phyloP scores from a whole-genome alignment of 1,140 invertebrate genomes.

The Cydia strobilella region DNA sequence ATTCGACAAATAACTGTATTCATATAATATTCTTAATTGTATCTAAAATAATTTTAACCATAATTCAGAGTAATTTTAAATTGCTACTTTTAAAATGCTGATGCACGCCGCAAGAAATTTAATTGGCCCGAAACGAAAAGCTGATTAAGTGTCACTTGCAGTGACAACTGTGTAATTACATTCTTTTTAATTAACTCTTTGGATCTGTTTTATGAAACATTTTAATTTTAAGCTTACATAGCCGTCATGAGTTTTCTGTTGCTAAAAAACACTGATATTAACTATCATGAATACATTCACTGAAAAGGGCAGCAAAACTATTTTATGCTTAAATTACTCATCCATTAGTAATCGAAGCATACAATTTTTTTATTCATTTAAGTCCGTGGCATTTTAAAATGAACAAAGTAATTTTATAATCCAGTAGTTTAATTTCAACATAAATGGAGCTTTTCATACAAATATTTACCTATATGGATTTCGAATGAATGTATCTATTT shows the following conservation, averaged over 20 bases:
- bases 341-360: no score
- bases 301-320: no score
- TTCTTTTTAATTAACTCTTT: constrained; percentile 12
- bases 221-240: background rate
- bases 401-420: no score
- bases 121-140: background rate
- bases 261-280: background rate
- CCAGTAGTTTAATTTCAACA: no score
- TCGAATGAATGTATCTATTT: no score
- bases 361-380: no score
- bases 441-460: no score
- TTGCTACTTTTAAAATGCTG: background rate
- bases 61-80: background rate
- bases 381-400: no score
- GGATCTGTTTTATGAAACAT: background rate
- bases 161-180: constrained; percentile 20
- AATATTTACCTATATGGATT: no score
- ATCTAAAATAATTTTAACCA: background rate
- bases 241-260: background rate
- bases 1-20: no score
- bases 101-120: background rate
- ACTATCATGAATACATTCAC: no score
- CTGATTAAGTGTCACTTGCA: constrained; percentile 12
- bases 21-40: background rate
- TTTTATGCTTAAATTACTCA: no score